phyloP scores from a whole-genome alignment of 1,140 invertebrate species.

The Helicoverpa zea region DNA sequence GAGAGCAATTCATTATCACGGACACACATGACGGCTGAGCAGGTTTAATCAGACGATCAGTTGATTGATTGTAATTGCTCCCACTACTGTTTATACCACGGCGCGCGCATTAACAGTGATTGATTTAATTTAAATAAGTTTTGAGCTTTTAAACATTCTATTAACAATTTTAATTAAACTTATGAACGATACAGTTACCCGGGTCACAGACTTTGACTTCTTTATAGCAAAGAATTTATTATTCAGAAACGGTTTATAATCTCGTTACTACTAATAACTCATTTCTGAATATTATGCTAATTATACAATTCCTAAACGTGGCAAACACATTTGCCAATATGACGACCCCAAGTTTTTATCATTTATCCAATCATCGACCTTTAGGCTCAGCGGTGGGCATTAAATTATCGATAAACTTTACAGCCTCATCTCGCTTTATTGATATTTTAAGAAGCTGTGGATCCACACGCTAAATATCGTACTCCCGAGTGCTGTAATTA shows the following conservation, averaged over 20 bases:
- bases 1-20: background rate
- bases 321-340: constrained; percentile 3
- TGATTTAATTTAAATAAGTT: constrained; percentile 17
- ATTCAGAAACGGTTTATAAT: no score
- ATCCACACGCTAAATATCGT: constrained; percentile 50
- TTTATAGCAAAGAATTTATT: no score
- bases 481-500: constrained; percentile 61
- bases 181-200: background rate
- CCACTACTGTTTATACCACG: constrained; percentile 10
- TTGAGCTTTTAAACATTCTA: background rate
- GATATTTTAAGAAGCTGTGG: constrained; percentile 58
- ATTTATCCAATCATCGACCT: constrained; percentile 54
- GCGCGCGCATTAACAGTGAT: background rate
- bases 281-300: no score
- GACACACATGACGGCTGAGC: constrained; percentile 49
- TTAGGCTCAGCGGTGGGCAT: constrained; percentile 54
- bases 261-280: no score
- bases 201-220: no score
- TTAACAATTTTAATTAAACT: background rate
- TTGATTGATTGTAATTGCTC: constrained; percentile 60
- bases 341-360: constrained; percentile 51
- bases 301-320: no score
- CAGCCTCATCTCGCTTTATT: constrained; percentile 62
- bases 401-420: constrained; percentile 71
- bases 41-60: constrained; percentile 60